Base-by-base conservation (phyloP, 2,113 vertebrate species). In the Apteryx owenii region DNA sequence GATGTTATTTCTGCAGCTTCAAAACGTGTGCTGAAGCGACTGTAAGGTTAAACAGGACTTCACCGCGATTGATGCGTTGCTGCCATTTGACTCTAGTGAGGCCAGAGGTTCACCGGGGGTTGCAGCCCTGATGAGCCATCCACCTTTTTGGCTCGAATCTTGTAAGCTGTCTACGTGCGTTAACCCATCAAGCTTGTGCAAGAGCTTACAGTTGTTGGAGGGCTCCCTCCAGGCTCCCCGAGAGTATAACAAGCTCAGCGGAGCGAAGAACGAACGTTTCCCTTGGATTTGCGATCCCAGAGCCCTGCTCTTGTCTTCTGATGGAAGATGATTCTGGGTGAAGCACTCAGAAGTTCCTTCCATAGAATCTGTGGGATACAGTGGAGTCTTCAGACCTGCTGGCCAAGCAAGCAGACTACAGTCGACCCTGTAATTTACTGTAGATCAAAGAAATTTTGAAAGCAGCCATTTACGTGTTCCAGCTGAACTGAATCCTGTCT, bases 221-320 rank as follows among this genome's bases (percentile, higher is more conserved):
- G 42, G 38, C 36, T 82, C 25, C 26, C 23, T 23, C 2, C 20
- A 6, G 33, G 12, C 53, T 53, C 1, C 2, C 3, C 3, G 0
- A 3, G 79, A 71, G 46, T 60, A 42, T 5, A 3, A 16, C 3
- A 29, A 20, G 69, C 50, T 5, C 65, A 9, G 12, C 38, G 16
- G 4, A 38, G 44, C 5, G 7, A 56, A 19, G 19, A 48, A 0
- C 0, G 6, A 58, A 21, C 23, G 11, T 10, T 66, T 44, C 3
- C 17, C 0, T 0, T 12, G 80, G 33, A 0, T 38, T 11, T 29
- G 48, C 15, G 70, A 9, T 31, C 5, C 56, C 64, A 46, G 58
- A 1, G 1, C 8, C 14, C 0, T 0, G 81, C 31, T 46, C 22
- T 2, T 22, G 31, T 38, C 36, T 40, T 75, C 29, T 66, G 20